A percentile compares a stretch with the other conserved stretches of the same genome.
phyloP scores from a whole-genome alignment of 1,140 invertebrate species.

The Tribolium madens region DNA sequence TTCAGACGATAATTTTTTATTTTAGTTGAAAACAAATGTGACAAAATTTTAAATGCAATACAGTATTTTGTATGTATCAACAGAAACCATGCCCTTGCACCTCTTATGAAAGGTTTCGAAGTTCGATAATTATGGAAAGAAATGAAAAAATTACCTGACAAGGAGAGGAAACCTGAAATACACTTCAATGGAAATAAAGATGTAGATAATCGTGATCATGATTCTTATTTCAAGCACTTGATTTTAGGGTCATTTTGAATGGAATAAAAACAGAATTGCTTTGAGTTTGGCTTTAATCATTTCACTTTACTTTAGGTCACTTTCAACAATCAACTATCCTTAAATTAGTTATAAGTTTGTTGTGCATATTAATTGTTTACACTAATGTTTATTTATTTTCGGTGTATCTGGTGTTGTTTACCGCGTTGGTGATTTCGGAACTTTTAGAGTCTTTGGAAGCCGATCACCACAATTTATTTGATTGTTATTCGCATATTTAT shows the following conservation, averaged over 20 bases:
- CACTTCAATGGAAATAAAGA: slow-evolving; percentile 2
- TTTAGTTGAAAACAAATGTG: too few species aligned
- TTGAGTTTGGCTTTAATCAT: background rate
- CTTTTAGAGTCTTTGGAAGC: background rate
- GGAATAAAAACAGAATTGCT: background rate
- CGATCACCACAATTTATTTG: slow-evolving; percentile 12
- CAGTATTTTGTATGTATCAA: too few species aligned
- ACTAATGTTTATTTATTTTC: slow-evolving; percentile 7
- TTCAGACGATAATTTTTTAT: too few species aligned
- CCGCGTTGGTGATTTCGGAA: background rate
- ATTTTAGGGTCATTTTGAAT: slow-evolving; percentile 1
- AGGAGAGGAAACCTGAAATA: slow-evolving; percentile 2
- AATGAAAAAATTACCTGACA: slow-evolving; percentile 11
- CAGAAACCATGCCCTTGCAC: background rate
- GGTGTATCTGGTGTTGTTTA: background rate
- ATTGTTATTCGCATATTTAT: slow-evolving; percentile 33
- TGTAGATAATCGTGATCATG: slow-evolving; percentile 1
- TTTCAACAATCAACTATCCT: slow-evolving; percentile 9
- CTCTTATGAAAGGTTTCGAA: too few species aligned
- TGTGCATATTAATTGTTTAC: slow-evolving; percentile 28
- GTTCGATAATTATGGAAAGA: background rate
- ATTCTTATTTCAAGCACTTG: background rate
- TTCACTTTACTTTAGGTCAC: background rate
- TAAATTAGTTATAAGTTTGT: background rate
- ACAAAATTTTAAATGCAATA: too few species aligned